Base-by-base conservation (phyloP, 37 sponge, comb jelly and placozoan species). In the Crambe crambe region DNA sequence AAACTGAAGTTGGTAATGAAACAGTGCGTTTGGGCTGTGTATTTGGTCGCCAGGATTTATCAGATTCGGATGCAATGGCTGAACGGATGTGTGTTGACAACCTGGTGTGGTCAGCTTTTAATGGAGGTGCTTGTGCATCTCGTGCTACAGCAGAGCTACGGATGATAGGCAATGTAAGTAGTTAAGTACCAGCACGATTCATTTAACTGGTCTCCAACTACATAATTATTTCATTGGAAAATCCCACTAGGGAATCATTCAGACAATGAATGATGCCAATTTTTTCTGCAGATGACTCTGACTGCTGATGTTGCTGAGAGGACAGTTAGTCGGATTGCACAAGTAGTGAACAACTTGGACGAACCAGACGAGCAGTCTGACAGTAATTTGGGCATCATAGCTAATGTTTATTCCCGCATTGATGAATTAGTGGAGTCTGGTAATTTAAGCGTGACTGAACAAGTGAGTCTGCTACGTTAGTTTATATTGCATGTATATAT, bases 101-200 rank as follows among this genome's bases (percentile, higher is more conserved):
- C 26, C 63, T 23, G 6, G 12, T 10, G 42, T 65, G 75, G 75
- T 20, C n/a, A n/a, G 30, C 74, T 67, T 57, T 67, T 66, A 36
- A 66, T 81, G 82, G 82, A 61, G 29, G 21, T 61, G 64, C 39
- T 0, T 83, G 83, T 66, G 56, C 74, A 44, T 41, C 83, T 26
- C 34, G 9, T 5, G 68, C 6, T n/a, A 83, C 83, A 51, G 9
- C 3, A 12, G 37, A 31, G 23, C 75, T 83, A 34, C 59, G 68
- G 36, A 0, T 12, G 15, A 17, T 83, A 1, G 71, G 58, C 0
- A 61, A 69, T 38, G 62, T 58, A 76, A 30, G 2, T 5, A 2
- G 56, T 17, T 15, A 73, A n/a, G n/a, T n/a, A n/a, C n/a, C n/a
- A n/a, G n/a, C n/a, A n/a, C n/a, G n/a, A n/a, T n/a, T n/a, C n/a